Base-by-base conservation (phyloP, 2,797 vertebrate genomes). In the Coreius guichenoti region DNA sequence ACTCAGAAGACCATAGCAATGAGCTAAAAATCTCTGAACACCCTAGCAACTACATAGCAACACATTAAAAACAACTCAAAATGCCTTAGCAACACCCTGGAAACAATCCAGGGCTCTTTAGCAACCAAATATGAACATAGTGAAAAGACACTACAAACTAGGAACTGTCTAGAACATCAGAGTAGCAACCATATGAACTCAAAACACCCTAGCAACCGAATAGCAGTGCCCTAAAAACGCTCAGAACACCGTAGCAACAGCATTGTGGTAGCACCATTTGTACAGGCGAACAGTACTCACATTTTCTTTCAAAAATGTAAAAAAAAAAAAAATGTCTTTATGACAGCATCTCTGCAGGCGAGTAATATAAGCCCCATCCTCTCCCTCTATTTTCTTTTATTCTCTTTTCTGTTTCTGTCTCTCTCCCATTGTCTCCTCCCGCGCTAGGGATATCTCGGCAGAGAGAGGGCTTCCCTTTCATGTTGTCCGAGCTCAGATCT, bases 381-480 rank as follows among this genome's bases (percentile, higher is more conserved):
- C 87, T 88, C 87, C 61, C 16, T 58, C 82, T 81, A 89, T 83
- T 87, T 86, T 86, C 83, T 83, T 75, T 80, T 74, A 72, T 77
- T 82, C 26, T 33, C 39, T 49, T 45, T 68, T 84, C 68, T 47
- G 63, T 83, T 72, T 85, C 65, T 31, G 49, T 67, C 63, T 87
- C 43, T 77, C 33, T 43, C 73, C 43, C 43, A 80, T 82, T 74
- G 51, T 80, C 72, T 85, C 80, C 78, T n/a, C 78, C 47, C 3
- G 39, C 83, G 90, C 89, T 47, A 77, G 89, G 90, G 88, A 91
- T 75, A 75, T 47, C 85, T 88, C 73, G 23, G 58, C 67, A 82
- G 81, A 88, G 36, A 88, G 86, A 88, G 83, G 23, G 43, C 81
- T 90, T 88, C 87, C 82, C 86, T 91, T 91, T 91, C 85, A 88